These are phyloP conservation scores for Phoxinus dragarum DNA, from an alignment of 2,797 vertebrate genomes.

Conservation along the genomic window DNA sequence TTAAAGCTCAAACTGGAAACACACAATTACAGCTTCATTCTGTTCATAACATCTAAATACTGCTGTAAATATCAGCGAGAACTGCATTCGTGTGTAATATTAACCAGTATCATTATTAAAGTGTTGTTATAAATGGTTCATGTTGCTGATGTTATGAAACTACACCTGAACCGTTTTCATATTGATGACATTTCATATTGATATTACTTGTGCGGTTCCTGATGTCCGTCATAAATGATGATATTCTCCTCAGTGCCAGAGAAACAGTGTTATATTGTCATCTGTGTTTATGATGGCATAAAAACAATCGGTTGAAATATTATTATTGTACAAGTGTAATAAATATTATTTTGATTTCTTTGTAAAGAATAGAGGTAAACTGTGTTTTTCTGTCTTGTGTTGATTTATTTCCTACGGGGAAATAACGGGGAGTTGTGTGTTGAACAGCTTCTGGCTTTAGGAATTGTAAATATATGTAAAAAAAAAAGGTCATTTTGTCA, in stretches of 20 bases:
- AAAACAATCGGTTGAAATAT: too few relatives aligned
- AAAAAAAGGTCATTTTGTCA: not conserved
- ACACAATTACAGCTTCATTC: not conserved
- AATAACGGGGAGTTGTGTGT: not conserved
- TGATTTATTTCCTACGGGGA: not conserved
- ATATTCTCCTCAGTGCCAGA: too few relatives aligned
- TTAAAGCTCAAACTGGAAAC: slow-evolving; percentile 19
- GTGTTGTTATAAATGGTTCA: slow-evolving; percentile 27
- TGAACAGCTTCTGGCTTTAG: not conserved
- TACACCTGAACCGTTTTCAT: too few relatives aligned
- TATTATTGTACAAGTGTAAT: too few relatives aligned
- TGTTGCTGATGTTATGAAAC: slow-evolving; percentile 24
- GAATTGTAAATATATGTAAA: not conserved
- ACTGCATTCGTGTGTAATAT: slow-evolving; percentile 1
- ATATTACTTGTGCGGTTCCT: too few relatives aligned
- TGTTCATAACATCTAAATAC: not conserved
- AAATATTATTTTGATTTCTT: slow-evolving; percentile 62
- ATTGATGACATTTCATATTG: too few relatives aligned
- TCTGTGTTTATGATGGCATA: too few relatives aligned
- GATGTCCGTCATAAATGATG: too few relatives aligned
- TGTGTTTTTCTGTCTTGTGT: not conserved
- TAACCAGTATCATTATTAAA: slow-evolving; percentile 34
- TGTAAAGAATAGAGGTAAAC: slow-evolving; percentile 47
- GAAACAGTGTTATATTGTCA: too few relatives aligned
- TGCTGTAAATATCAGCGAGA: slow-evolving; percentile 25